These are phyloP conservation scores for Gracilinanus agilis DNA, from an alignment of 2,113 vertebrate species.

Conservation along the genomic window DNA sequence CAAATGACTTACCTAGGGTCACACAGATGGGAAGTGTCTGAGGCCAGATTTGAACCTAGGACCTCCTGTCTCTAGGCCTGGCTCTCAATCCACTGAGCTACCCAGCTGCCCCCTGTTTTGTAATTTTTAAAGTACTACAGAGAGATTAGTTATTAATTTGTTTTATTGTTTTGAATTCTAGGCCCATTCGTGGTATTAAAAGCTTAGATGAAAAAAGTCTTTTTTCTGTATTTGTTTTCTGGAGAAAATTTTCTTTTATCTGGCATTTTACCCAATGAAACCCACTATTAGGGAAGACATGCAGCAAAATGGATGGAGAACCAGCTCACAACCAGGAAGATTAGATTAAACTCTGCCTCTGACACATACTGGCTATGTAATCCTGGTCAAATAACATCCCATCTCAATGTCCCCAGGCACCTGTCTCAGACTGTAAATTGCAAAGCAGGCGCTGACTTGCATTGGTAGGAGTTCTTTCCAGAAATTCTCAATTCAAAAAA, in stretches of 20 bases:
- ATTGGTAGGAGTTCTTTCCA: neutral
- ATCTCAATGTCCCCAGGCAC: neutral
- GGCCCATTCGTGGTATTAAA: constrained; percentile 19
- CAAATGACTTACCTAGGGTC: too few species aligned
- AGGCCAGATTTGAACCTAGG: too few species aligned
- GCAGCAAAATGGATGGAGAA: neutral
- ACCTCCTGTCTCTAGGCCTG: too few species aligned
- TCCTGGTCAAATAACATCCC: neutral
- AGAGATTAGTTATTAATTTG: neutral
- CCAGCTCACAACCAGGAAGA: neutral
- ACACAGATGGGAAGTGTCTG: too few species aligned
- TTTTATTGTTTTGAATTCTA: constrained; percentile 6
- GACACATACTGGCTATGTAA: neutral
- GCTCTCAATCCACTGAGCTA: too few species aligned
- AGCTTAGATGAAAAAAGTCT: neutral
- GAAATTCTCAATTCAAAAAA: neutral
- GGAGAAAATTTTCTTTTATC: too few species aligned
- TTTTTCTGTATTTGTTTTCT: neutral
- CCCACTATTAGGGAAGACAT: neutral
- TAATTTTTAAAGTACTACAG: neutral
- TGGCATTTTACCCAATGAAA: too few species aligned
- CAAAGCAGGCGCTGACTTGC: neutral
- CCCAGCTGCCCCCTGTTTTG: too few species aligned
- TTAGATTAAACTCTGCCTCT: neutral
- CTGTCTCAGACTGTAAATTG: neutral